phyloP scores from a whole-genome alignment of 2,888 invertebrate genomes.

The Stratiomys singularior region DNA sequence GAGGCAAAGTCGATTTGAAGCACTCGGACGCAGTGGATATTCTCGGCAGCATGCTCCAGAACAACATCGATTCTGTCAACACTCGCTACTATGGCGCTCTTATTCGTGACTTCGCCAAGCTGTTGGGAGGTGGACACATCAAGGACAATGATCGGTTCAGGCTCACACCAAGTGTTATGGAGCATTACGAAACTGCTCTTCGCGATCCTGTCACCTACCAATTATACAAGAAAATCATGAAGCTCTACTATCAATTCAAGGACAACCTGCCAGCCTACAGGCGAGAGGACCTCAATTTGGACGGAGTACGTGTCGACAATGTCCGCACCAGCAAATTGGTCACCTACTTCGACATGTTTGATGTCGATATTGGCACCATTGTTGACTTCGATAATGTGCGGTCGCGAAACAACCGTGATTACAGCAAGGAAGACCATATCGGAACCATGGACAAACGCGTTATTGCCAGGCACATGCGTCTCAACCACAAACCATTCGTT shows the following conservation, averaged over 20 bases:
- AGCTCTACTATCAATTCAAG: conserved; percentile 72
- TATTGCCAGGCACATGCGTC: conserved; percentile 73
- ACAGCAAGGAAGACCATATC: background rate
- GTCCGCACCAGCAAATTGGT: conserved; percentile 74
- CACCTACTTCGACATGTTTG: conserved; percentile 76
- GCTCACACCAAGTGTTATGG: conserved; percentile 70
- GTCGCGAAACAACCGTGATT: background rate
- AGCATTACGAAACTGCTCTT: conserved; percentile 72
- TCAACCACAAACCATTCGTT: conserved; percentile 77
- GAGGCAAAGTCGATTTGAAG: conserved; percentile 58
- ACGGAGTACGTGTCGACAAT: conserved; percentile 72
- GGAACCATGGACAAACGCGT: background rate
- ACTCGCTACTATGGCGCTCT: conserved; percentile 26
- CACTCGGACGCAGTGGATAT: conserved; percentile 66
- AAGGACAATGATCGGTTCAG: conserved; percentile 49
- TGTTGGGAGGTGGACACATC: conserved; percentile 36
- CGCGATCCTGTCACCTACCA: conserved; percentile 78
- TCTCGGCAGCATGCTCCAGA: conserved; percentile 67
- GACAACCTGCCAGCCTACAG: conserved; percentile 71
- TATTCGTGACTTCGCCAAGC: conserved; percentile 8
- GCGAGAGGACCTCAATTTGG: conserved; percentile 70
- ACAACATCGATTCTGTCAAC: conserved; percentile 61
- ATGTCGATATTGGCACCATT: conserved; percentile 69
- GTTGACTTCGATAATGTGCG: background rate
- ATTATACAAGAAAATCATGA: conserved; percentile 71